A percentile compares a stretch with the other conserved stretches of the same genome.
Evolutionary conservation across 2,113 vertebrate species (phyloP).

Genomic region (Phodopus roborovskii): DNA sequence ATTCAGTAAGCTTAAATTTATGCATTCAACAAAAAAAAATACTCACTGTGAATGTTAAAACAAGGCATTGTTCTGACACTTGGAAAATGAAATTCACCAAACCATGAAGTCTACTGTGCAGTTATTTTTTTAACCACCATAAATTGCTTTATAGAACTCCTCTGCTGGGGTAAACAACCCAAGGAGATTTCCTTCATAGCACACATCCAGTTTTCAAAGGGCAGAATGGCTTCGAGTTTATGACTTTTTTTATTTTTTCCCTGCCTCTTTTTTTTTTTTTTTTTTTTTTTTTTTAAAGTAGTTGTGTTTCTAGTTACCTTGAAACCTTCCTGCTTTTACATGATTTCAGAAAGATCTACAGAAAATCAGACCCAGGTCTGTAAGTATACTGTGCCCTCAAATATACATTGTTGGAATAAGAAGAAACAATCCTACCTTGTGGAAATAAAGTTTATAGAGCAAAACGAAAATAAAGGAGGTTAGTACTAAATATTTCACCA

Average conservation of each 20-base stretch:
- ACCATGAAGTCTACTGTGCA: constrained; percentile 68
- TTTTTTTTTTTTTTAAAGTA: neutral
- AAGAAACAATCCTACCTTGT: constrained; percentile 65
- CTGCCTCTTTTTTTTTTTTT: neutral
- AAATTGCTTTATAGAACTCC: constrained; percentile 73
- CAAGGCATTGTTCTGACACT: constrained; percentile 76
- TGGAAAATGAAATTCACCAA: constrained; percentile 78
- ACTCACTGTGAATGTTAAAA: constrained; percentile 72
- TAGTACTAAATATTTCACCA: constrained; percentile 59
- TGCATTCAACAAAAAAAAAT: constrained; percentile 76
- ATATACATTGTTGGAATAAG: constrained; percentile 18
- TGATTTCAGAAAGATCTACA: neutral
- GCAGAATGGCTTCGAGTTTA: constrained; percentile 53
- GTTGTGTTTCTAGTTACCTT: constrained; percentile 71
- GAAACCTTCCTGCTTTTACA: constrained; percentile 45
- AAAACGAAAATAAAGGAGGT: constrained; percentile 54
- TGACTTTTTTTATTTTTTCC: neutral
- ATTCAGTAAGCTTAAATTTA: constrained; percentile 78
- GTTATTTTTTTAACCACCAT: constrained; percentile 79
- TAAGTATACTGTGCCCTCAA: neutral
- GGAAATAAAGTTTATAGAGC: constrained; percentile 56
- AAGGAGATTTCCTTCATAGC: constrained; percentile 71
- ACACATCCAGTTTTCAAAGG: constrained; percentile 59
- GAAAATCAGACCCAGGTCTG: constrained; percentile 61
- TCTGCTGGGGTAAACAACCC: constrained; percentile 73